Conservation (phyloP, 1,140 invertebrate species). For the Drosophila guanche region DNA sequence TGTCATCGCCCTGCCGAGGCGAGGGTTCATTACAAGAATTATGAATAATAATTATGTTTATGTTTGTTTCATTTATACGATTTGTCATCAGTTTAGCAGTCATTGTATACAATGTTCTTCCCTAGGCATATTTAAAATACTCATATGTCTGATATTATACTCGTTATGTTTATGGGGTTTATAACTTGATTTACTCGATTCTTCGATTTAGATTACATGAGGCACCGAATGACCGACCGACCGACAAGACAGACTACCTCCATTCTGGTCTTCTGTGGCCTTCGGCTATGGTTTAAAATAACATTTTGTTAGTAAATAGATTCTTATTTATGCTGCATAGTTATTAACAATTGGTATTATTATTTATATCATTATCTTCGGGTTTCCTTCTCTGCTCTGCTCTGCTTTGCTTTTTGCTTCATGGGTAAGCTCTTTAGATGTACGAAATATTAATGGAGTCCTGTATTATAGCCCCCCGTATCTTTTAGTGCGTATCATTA, state of each 20-base stretch:
- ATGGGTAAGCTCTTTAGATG: conserved; percentile 68
- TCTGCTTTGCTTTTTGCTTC: conserved; percentile 32
- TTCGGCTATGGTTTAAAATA: conserved; percentile 47
- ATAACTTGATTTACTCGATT: conserved; percentile 33
- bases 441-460: conserved; percentile 61
- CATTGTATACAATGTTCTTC: conserved; percentile 52
- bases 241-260: not conserved
- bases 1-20: conserved; percentile 64
- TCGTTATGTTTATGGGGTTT: conserved; percentile 39
- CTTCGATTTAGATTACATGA: conserved; percentile 35
- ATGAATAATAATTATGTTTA: conserved; percentile 26
- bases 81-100: conserved; percentile 72
- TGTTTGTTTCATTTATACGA: conserved; percentile 38
- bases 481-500: conserved; percentile 48
- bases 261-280: not conserved
- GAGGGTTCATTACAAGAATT: conserved; percentile 52
- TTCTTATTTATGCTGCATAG: conserved; percentile 46
- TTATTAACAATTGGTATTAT: conserved; percentile 59
- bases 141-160: conserved; percentile 64
- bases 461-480: conserved; percentile 38
- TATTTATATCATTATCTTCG: conserved; percentile 17
- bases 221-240: conserved; percentile 2
- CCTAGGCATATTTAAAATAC: conserved; percentile 61
- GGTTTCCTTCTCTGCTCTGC: not conserved
- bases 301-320: conserved; percentile 55